Base-by-base conservation (phyloP, 2,113 vertebrate genomes). In the Nibea coibor region DNA sequence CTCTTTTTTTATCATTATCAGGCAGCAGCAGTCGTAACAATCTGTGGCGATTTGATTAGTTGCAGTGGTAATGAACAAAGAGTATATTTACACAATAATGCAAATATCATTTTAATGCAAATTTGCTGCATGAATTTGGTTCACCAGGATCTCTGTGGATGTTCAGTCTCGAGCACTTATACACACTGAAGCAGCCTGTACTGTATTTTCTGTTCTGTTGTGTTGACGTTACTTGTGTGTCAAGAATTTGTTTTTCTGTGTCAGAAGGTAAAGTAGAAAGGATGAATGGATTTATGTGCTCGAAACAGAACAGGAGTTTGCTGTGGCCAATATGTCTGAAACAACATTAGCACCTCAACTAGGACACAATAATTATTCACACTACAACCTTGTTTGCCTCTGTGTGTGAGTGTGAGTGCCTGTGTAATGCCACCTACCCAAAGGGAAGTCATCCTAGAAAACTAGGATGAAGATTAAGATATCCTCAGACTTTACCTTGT, bases 401-500 rank as follows among this genome's bases (percentile, higher is more conserved):
- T 56, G 16, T n/a, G 69, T 62, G 48, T 54, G 53, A 20, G 10
- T 17, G 63, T 28, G 56, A 35, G 42, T 66, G 65, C 6, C 20
- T 67, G 64, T 39, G 56, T 74, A 50, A 56, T 72, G 88, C 64
- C 83, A 86, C 75, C 63, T 61, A 51, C 85, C 86, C 57, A 75
- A 71, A 69, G 88, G 89, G 75, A 90, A 81, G 83, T 86, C 79
- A 84, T 86, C 86, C 83, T 88, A 51, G 88, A 89, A 86, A 88
- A 82, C 78, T 78, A 83, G 86, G 85, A 90, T 91, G 62, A 78
- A 91, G 82, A 91, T 92, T 83, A 90, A 91, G 90, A 91, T 90
- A 88, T 90, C 82, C 68, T 84, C 79, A 86, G 84, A 88, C 84
- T 87, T 90, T 88, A 89, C 84, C 90, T 91, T 88, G 89, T 89